Evolutionary conservation across 53 echinoderm and acorn worm genomes (phyloP).

Genomic region (Arbacia lixula): DNA sequence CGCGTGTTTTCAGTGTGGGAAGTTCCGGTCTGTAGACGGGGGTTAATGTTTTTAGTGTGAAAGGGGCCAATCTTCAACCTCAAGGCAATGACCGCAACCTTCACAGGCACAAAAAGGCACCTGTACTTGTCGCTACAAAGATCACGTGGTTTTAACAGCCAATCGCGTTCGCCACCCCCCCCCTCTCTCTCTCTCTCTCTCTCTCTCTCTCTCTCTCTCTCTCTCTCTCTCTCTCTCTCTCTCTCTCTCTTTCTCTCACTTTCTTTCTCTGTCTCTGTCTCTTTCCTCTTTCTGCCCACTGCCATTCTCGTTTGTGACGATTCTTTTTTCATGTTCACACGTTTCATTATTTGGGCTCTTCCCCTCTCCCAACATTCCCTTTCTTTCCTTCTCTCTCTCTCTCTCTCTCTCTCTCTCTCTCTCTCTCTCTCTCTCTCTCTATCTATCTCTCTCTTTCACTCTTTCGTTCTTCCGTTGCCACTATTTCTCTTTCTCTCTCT

Average conservation of each 20-base stretch:
- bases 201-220: neutral
- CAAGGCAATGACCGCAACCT: slow-evolving; percentile 23
- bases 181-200: neutral
- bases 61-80: neutral
- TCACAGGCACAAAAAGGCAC: slow-evolving; percentile 3
- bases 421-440: neutral
- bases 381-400: neutral
- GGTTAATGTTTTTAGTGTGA: neutral
- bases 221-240: neutral
- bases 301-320: neutral
- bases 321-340: too few species aligned
- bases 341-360: too few species aligned
- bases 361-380: neutral
- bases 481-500: neutral
- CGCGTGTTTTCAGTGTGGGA: too few species aligned
- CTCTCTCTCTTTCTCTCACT: neutral
- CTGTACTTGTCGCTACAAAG: neutral
- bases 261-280: neutral
- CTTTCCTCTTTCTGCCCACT: neutral
- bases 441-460: neutral
- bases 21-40: too few species aligned
- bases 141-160: slow-evolving; percentile 1
- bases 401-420: slow-evolving; percentile 7
- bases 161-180: too few species aligned
- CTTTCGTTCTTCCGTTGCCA: neutral